Percentiles rank a stretch among this genome's conserved stretches.
Conservation (phyloP, 2,797 vertebrate species). For the Gila robusta region DNA sequence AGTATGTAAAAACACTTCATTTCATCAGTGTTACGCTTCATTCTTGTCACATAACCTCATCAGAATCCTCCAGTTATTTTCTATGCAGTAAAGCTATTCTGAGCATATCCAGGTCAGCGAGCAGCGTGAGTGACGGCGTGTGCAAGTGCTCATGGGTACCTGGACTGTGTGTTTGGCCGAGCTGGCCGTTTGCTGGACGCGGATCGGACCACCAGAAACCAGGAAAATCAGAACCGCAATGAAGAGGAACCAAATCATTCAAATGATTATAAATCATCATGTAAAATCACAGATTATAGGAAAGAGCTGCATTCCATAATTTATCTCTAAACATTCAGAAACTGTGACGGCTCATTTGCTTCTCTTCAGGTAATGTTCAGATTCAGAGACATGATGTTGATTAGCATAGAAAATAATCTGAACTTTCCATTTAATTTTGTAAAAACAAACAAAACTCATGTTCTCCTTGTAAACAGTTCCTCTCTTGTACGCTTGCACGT, state of each 20-base stretch:
- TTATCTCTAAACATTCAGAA: not conserved
- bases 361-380: too few relatives aligned
- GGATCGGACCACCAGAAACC: constrained; percentile 33
- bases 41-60: not conserved
- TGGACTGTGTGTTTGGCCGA: constrained; percentile 52
- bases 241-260: constrained; percentile 14
- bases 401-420: not conserved
- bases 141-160: constrained; percentile 49
- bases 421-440: not conserved
- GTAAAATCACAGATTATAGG: not conserved
- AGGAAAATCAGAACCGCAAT: constrained; percentile 15
- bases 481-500: not conserved
- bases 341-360: not conserved
- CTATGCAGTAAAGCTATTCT: not conserved
- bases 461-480: not conserved
- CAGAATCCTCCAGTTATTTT: too few relatives aligned
- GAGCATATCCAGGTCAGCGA: not conserved
- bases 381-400: not conserved
- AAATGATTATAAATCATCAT: constrained; percentile 12
- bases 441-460: not conserved
- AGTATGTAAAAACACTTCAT: not conserved
- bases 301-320: constrained; percentile 10
- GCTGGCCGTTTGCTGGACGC: constrained; percentile 56
- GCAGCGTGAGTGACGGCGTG: constrained; percentile 10
- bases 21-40: not conserved